These are phyloP conservation scores for Tetragonula carbonaria DNA, from an alignment of 2,888 invertebrate species.

Conservation along the genomic window DNA sequence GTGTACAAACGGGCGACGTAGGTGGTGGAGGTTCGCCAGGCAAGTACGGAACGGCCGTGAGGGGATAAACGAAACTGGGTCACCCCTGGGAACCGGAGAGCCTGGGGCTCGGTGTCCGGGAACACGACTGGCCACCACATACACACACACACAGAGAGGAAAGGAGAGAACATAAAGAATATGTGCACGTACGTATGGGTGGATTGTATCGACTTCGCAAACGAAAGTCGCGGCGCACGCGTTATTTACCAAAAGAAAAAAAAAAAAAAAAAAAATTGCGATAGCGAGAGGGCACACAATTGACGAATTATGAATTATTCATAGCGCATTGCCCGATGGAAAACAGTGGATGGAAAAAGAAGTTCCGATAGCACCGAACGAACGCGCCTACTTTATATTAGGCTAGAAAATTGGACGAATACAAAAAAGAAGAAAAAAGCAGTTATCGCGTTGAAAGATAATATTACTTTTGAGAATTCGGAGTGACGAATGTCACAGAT, in stretches of 20 bases:
- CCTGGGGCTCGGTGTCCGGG: conserved; percentile 67
- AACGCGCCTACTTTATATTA: too few relatives aligned
- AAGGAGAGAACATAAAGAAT: not conserved
- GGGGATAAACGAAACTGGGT: conserved; percentile 75
- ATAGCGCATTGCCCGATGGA: too few relatives aligned
- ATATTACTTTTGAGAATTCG: not conserved
- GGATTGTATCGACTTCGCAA: conserved; percentile 22
- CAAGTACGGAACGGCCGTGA: conserved; percentile 58
- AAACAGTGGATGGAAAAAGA: too few relatives aligned
- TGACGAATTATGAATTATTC: too few relatives aligned
- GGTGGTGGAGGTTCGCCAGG: conserved; percentile 62
- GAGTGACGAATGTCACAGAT: not conserved
- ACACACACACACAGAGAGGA: conserved; percentile 10
- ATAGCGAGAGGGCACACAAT: too few relatives aligned
- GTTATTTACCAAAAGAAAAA: conserved; percentile 6
- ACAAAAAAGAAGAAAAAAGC: too few relatives aligned
- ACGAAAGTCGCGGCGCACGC: conserved; percentile 19
- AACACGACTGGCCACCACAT: conserved; percentile 41
- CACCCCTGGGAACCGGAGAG: conserved; percentile 77
- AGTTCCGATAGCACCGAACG: too few relatives aligned
- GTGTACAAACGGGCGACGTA: conserved; percentile 22
- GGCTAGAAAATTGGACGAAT: too few relatives aligned
- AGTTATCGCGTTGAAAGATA: too few relatives aligned
- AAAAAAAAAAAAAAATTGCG: not conserved
- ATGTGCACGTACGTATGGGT: too few relatives aligned